phyloP scores from a whole-genome alignment of 2,113 vertebrate species.

The Eidolon helvum region DNA sequence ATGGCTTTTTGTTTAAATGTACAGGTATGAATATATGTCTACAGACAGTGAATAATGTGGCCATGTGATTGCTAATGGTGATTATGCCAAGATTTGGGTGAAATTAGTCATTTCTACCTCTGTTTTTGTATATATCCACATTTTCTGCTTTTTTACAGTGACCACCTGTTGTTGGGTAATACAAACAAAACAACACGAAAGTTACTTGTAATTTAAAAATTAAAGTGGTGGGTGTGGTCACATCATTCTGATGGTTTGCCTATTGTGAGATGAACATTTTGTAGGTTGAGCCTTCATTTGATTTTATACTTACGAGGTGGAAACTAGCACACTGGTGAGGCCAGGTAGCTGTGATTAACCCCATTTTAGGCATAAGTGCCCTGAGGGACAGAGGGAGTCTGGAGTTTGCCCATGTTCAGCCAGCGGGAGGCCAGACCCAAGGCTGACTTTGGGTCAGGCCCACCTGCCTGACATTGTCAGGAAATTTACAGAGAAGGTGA shows the following conservation, averaged over 20 bases:
- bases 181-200: neutral
- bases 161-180: neutral
- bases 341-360: neutral
- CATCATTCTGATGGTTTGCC: neutral
- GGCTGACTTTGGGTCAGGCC: neutral
- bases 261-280: no score
- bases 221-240: neutral
- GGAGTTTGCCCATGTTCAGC: neutral
- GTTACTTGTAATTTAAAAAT: neutral
- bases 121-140: neutral
- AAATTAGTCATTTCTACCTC: neutral
- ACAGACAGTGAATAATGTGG: neutral
- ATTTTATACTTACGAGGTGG: neutral
- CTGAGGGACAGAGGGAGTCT: neutral
- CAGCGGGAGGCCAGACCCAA: neutral
- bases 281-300: neutral
- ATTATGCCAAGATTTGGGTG: neutral
- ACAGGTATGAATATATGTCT: neutral
- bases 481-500: neutral
- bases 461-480: neutral
- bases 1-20: neutral
- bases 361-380: neutral
- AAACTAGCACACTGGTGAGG: neutral
- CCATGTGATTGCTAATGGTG: no score
- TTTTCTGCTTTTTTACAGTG: neutral